These are phyloP conservation scores for Diphyllodes magnificus DNA, from an alignment of 2,113 vertebrate genomes.

Conservation along the genomic window DNA sequence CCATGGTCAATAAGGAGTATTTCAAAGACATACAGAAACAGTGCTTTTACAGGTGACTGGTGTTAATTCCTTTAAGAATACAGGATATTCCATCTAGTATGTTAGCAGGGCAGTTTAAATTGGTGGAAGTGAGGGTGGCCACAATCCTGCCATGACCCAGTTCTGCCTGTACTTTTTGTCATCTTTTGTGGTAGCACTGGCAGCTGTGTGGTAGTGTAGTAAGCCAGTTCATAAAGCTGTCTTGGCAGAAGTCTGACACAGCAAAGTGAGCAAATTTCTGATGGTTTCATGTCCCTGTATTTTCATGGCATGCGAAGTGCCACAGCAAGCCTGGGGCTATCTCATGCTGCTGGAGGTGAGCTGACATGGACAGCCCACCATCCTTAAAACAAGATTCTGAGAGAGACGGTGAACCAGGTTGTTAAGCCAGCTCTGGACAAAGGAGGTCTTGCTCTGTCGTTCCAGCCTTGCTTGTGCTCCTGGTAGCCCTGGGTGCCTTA, in stretches of 20 bases:
- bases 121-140: neutral
- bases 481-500: neutral
- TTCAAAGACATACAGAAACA: conserved; percentile 87
- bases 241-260: neutral
- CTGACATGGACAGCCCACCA: neutral
- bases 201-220: neutral
- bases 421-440: neutral
- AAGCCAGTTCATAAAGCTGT: neutral
- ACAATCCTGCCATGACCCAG: neutral
- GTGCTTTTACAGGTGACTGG: conserved; percentile 87
- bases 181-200: neutral
- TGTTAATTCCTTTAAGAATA: neutral
- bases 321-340: neutral
- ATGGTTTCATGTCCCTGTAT: neutral
- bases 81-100: neutral
- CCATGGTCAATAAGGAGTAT: conserved; percentile 79
- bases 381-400: neutral
- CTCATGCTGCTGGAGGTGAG: neutral
- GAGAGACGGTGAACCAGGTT: neutral
- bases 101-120: neutral
- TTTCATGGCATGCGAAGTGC: neutral
- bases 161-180: neutral
- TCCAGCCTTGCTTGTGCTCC: neutral
- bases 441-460: neutral
- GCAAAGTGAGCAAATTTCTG: neutral